Evolutionary conservation across 2,113 vertebrate genomes (phyloP).

Genomic region (Mustelus asterias): DNA sequence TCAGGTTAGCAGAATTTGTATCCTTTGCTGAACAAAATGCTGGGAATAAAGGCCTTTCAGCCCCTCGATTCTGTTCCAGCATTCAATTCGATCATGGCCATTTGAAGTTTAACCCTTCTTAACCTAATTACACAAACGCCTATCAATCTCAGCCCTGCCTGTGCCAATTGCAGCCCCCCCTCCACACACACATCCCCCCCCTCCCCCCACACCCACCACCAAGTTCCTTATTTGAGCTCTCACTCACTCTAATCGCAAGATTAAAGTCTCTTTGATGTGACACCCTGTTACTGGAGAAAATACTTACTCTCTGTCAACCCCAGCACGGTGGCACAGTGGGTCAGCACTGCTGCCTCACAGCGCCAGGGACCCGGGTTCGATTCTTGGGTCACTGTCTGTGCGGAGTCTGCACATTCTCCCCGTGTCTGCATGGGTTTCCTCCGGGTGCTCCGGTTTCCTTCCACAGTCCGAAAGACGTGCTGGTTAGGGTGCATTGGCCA

Average conservation of each 20-base stretch:
- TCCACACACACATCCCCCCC: too few relatives aligned
- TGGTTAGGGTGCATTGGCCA: too few relatives aligned
- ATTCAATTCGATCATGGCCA: background rate
- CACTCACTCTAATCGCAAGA: background rate
- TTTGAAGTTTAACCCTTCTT: background rate
- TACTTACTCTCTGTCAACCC: background rate
- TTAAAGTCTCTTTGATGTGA: background rate
- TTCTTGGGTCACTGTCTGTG: too few relatives aligned
- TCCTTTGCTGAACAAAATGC: background rate
- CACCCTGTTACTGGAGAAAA: background rate
- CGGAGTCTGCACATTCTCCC: too few relatives aligned
- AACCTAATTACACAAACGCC: background rate
- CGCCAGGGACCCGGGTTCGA: too few relatives aligned
- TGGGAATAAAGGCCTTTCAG: background rate
- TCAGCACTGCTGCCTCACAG: too few relatives aligned
- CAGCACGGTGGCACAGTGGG: too few relatives aligned
- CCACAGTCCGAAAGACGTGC: too few relatives aligned
- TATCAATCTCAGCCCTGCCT: background rate
- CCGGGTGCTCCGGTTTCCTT: too few relatives aligned
- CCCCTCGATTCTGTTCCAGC: background rate
- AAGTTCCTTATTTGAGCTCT: background rate
- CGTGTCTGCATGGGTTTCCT: too few relatives aligned
- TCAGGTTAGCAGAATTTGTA: background rate
- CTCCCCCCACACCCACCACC: too few relatives aligned
- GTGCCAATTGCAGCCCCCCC: background rate